These are phyloP conservation scores for Theonella swinhoei DNA, from an alignment of 37 sponge, comb jelly and placozoan genomes.

Conservation along the genomic window DNA sequence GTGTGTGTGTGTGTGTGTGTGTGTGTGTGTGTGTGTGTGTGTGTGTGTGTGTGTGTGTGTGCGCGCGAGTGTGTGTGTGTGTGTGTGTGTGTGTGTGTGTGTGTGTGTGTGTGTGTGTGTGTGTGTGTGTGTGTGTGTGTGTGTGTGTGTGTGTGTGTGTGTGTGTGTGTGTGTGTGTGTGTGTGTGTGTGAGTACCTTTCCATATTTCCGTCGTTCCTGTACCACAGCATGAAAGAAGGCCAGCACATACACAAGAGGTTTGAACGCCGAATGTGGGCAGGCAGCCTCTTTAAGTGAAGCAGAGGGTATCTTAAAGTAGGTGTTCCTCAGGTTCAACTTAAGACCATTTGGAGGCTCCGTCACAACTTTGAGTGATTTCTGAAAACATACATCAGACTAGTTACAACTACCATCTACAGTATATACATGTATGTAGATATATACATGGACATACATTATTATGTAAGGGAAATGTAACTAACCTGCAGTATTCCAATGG, in stretches of 20 bases:
- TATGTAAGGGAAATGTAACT: no score
- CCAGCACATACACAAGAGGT: constrained; percentile 92
- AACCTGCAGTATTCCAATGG: constrained; percentile 94
- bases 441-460: no score
- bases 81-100: no score
- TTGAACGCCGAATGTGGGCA: constrained; percentile 93
- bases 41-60: no score
- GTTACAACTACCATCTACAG: background rate
- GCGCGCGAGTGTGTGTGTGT: no score
- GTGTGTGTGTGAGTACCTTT: constrained; percentile 40
- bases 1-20: background rate
- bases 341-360: constrained; percentile 99
- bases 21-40: no score
- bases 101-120: no score
- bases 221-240: constrained; percentile 99
- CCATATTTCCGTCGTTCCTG: constrained; percentile 99
- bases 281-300: constrained; percentile 60
- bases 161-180: background rate
- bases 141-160: background rate
- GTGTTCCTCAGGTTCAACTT: constrained; percentile 97
- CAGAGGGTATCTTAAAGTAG: constrained; percentile 88
- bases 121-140: no score
- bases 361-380: constrained; percentile 92
- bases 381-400: constrained; percentile 15
- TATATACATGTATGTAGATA: no score